Percentiles rank a stretch among this genome's conserved stretches.
These are phyloP conservation scores for Lithophane socia DNA, from an alignment of 2,888 invertebrate species.

Conservation along the genomic window DNA sequence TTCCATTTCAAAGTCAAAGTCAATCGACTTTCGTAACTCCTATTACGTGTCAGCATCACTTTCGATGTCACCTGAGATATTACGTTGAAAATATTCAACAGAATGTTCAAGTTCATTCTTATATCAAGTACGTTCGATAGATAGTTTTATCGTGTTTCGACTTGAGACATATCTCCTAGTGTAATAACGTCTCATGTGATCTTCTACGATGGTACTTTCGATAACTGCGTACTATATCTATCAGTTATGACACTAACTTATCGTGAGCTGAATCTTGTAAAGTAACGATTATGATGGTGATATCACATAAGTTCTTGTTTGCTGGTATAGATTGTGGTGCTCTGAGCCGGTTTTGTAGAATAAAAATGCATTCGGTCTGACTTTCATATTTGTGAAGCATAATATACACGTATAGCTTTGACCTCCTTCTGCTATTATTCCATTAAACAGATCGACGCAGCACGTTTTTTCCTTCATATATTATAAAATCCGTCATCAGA, in stretches of 20 bases:
- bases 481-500: not conserved
- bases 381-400: not conserved
- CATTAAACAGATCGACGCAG: not conserved
- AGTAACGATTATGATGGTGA: slow-evolving; percentile 11
- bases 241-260: slow-evolving; percentile 32
- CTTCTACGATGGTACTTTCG: slow-evolving; percentile 36
- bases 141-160: slow-evolving; percentile 29
- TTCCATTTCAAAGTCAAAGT: slow-evolving; percentile 34
- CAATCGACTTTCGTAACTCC: slow-evolving; percentile 11
- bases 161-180: slow-evolving; percentile 21
- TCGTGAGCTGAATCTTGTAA: slow-evolving; percentile 21
- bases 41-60: slow-evolving; percentile 6
- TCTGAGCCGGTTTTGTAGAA: not conserved
- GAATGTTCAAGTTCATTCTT: slow-evolving; percentile 21
- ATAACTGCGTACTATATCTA: slow-evolving; percentile 44
- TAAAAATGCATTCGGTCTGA: not conserved
- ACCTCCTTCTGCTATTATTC: not conserved
- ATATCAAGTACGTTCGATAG: slow-evolving; percentile 23
- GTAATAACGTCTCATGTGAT: slow-evolving; percentile 44
- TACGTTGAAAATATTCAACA: slow-evolving; percentile 33
- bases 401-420: not conserved
- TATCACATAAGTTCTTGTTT: slow-evolving; percentile 24
- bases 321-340: not conserved
- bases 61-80: slow-evolving; percentile 42
- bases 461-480: not conserved